Base-by-base conservation (phyloP, 1,140 invertebrate genomes). In the Drosophila kohkoa region DNA sequence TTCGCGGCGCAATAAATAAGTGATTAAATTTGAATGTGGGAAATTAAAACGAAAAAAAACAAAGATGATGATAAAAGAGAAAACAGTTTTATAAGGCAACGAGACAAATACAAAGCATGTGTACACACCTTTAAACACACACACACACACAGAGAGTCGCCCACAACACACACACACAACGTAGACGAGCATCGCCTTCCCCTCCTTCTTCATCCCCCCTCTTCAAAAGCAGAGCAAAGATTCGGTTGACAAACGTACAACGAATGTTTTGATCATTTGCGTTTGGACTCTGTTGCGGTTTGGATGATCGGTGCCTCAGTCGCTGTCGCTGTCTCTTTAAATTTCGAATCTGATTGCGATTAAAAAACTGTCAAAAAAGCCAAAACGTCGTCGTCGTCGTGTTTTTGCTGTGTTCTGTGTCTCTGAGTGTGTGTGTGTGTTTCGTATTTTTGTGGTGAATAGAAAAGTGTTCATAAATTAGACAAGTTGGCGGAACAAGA, bases 401-500 rank as follows among this genome's bases (percentile, higher is more conserved):
- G 48, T 20, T 20, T 20, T 20, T 20, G 16, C 20, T 20, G 20
- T 20, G 20, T 51, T 52, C 15, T 32, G 7, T 10, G 35, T 30
- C 38, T 41, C 25, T 4, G 1, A n/a, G 8, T 28, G 7, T 45
- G 52, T 48, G 41, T 8, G 30, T 48, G 45, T 59, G 30, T 35
- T 4, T 45, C 20, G 35, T 35, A 16, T 16, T 38, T 5, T 1
- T 38, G 35, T 38, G 35, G 35, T 38, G 0, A 10, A 43, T 13
- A n/a, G 11, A 16, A 0, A 62, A 43, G 72, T 52, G 52, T 58
- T 13, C 20, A 51, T 64, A 46, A 28, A 7, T 38, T 75, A 46
- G 45, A 20, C 79, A 88, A 87, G 76, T 74, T 87, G 81, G 67
- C 85, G 57, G 66, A 83, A 62, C 71, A 68, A 60, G 77, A 74